phyloP scores from a whole-genome alignment of 2,888 invertebrate species.

The Apamea epomidion region DNA sequence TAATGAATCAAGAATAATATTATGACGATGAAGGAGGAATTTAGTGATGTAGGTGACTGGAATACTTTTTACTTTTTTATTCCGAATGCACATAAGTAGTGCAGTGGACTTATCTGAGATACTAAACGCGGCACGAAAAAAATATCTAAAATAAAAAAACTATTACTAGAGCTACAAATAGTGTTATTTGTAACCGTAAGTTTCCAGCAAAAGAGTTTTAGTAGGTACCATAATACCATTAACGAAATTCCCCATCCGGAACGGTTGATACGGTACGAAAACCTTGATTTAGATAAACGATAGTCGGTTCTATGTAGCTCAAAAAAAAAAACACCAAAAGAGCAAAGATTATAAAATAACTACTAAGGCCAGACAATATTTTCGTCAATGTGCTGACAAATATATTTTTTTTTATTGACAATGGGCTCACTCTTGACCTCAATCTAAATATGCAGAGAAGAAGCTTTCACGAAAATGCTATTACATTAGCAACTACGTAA shows the following conservation, averaged over 20 bases:
- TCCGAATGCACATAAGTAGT: background rate
- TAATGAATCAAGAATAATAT: background rate
- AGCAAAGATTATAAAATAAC: background rate
- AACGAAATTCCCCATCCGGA: background rate
- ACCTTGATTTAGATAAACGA: slow-evolving; percentile 17
- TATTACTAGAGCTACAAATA: background rate
- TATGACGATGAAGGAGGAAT: background rate
- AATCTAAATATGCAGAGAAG: background rate
- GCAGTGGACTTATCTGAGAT: too few species aligned
- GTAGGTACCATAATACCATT: background rate
- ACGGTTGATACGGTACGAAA: slow-evolving; percentile 1
- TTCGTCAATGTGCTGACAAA: background rate
- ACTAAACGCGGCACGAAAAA: background rate
- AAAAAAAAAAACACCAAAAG: background rate
- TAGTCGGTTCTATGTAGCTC: background rate
- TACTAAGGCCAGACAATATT: background rate
- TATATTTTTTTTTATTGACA: too few species aligned
- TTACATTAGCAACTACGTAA: background rate
- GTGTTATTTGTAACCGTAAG: background rate
- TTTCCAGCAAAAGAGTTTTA: background rate
- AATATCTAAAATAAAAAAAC: background rate
- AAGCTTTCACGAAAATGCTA: background rate
- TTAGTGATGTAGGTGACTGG: background rate
- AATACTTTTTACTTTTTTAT: background rate
- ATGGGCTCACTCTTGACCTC: too few species aligned